Percentiles rank a stretch among this genome's conserved stretches.
phyloP scores from a whole-genome alignment of 37 sponge, comb jelly and placozoan genomes.

The Geodia barretti region DNA sequence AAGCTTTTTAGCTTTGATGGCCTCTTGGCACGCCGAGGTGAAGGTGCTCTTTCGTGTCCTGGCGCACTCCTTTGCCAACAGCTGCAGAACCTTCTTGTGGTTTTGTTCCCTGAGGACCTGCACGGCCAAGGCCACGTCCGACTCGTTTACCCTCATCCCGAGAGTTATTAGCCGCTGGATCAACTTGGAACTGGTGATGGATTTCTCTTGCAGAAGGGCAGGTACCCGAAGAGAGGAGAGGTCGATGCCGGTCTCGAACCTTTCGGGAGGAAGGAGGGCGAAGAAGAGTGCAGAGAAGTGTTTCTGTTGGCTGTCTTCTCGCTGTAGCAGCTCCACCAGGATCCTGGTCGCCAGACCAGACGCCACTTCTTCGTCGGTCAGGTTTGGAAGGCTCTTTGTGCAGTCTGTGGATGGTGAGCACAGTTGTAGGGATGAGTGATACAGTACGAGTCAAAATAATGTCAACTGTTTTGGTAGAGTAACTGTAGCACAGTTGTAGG shows the following conservation, averaged over 20 bases:
- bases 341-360: slow-evolving; percentile 10
- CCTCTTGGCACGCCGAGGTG: slow-evolving; percentile 12
- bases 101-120: neutral
- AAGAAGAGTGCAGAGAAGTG: slow-evolving; percentile 4
- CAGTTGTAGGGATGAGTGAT: too few relatives aligned
- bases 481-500: too few relatives aligned
- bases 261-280: neutral
- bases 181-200: neutral
- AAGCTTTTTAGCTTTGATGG: slow-evolving; percentile 4
- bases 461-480: too few relatives aligned
- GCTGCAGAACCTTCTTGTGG: neutral
- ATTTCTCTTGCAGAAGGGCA: neutral
- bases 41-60: neutral
- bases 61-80: neutral
- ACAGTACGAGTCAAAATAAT: too few relatives aligned
- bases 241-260: neutral
- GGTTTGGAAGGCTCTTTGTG: slow-evolving; percentile 11
- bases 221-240: neutral
- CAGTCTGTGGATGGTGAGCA: too few relatives aligned
- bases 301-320: neutral
- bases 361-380: neutral
- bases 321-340: neutral
- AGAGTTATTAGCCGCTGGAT: neutral
- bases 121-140: neutral
- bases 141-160: slow-evolving; percentile 7